phyloP scores from a whole-genome alignment of 2,888 invertebrate species.

The Chelonus formosanus region DNA sequence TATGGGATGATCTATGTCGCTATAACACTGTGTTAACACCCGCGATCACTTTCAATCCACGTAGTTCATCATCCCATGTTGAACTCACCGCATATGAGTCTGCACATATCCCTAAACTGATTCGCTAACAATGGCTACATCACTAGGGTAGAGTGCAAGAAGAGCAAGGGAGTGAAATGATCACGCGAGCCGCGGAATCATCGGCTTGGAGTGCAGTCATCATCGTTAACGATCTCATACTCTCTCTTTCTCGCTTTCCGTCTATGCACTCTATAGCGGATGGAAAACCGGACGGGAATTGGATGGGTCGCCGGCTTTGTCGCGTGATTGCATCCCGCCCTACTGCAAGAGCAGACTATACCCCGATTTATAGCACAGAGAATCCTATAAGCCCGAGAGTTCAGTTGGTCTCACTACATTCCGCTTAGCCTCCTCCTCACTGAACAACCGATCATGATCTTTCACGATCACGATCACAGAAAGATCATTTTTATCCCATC shows the following conservation, averaged over 20 bases:
- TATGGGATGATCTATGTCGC: conserved; percentile 35
- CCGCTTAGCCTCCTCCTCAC: conserved; percentile 13
- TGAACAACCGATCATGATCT: conserved; percentile 21
- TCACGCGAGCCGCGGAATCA: conserved; percentile 45
- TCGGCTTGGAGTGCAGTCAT: conserved; percentile 47
- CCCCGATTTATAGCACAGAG: conserved; percentile 21
- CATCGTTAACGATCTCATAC: conserved; percentile 50
- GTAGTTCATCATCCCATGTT: conserved; percentile 62
- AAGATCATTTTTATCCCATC: no score
- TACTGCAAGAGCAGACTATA: conserved; percentile 9
- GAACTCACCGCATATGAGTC: conserved; percentile 37
- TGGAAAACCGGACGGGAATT: conserved; percentile 14
- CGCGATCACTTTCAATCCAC: conserved; percentile 63
- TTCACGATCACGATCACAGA: conserved; percentile 10
- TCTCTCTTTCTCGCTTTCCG: conserved; percentile 19
- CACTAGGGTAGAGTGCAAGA: no score
- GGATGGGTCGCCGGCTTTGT: conserved; percentile 20
- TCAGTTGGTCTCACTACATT: conserved; percentile 22
- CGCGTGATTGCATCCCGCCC: conserved; percentile 21
- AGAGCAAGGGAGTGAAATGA: conserved; percentile 24
- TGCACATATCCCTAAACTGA: conserved; percentile 12
- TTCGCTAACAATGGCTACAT: neutral
- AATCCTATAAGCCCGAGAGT: conserved; percentile 14
- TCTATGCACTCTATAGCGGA: neutral
- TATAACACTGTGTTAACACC: conserved; percentile 63